A percentile compares a stretch with the other conserved stretches of the same genome.
Evolutionary conservation across 2,113 vertebrate genomes (phyloP).

Genomic region (Oxyruncus cristatus): DNA sequence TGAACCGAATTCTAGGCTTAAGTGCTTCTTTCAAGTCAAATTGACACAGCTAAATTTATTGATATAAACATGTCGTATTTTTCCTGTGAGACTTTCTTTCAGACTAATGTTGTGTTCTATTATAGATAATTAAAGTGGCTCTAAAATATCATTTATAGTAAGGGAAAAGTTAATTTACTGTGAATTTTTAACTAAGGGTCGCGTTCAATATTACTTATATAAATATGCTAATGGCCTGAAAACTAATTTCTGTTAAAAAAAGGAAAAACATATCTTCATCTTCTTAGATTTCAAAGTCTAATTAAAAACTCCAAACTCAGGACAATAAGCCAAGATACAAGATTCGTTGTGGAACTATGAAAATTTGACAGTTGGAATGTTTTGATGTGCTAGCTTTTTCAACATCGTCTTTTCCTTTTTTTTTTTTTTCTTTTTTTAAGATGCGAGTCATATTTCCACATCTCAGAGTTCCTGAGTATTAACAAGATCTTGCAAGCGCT

Average conservation of each 20-base stretch:
- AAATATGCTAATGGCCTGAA: slow-evolving; percentile 14
- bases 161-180: slow-evolving; percentile 7
- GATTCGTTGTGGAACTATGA: neutral
- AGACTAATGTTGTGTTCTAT: neutral
- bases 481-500: neutral
- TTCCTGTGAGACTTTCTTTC: neutral
- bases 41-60: neutral
- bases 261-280: neutral
- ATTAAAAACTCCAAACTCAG: neutral
- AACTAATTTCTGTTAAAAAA: neutral
- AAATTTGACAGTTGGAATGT: neutral
- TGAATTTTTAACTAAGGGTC: slow-evolving; percentile 6
- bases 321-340: neutral
- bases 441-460: neutral
- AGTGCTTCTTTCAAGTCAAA: neutral
- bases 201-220: neutral
- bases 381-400: neutral
- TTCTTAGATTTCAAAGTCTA: neutral
- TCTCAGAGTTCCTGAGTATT: neutral
- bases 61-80: neutral
- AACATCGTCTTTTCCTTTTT: neutral
- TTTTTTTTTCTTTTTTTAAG: neutral
- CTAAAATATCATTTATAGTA: neutral
- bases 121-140: neutral
- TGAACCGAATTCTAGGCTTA: neutral